Percentiles rank a stretch among this genome's conserved stretches.
Conservation (phyloP, 2,797 vertebrate genomes). For the Brotula barbata region DNA sequence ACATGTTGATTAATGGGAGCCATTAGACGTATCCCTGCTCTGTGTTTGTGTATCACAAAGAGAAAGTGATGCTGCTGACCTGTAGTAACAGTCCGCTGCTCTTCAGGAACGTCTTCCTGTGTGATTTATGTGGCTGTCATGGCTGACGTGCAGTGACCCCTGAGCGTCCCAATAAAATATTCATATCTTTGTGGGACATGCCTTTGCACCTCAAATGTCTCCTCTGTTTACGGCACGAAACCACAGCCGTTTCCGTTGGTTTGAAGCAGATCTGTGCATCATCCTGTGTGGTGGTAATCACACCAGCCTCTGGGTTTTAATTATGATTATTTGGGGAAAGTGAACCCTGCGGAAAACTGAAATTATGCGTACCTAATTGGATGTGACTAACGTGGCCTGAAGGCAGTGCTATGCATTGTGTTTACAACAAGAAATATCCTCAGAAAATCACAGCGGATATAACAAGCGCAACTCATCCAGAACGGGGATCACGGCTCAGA, state of each 20-base stretch:
- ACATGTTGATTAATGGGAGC: constrained; percentile 29
- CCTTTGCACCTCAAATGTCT: constrained; percentile 4
- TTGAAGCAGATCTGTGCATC: constrained; percentile 26
- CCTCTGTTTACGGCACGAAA: constrained; percentile 21
- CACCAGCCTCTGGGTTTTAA: constrained; percentile 25
- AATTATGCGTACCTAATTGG: constrained; percentile 36
- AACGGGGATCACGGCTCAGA: no score
- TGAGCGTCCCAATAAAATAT: constrained; percentile 59
- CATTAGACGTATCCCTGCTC: constrained; percentile 25
- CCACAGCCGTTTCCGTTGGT: neutral
- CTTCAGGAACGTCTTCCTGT: constrained; percentile 37
- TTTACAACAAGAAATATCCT: constrained; percentile 21
- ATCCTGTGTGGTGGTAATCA: constrained; percentile 19
- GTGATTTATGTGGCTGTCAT: constrained; percentile 57
- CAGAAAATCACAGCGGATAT: rapidly evolving
- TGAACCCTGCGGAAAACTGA: constrained; percentile 31
- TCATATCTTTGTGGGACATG: constrained; percentile 52
- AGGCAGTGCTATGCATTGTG: constrained; percentile 2
- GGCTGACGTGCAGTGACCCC: constrained; percentile 51
- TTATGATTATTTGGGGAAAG: constrained; percentile 50
- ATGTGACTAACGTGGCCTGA: constrained; percentile 31
- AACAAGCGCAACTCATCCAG: no score
- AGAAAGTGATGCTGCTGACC: constrained; percentile 21
- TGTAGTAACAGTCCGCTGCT: constrained; percentile 46
- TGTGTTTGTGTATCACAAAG: constrained; percentile 11